Evolutionary conservation across 2,113 vertebrate genomes (phyloP), one percentile per base, ranked within the genome.

Genomic region (Lepus americanus): DNA sequence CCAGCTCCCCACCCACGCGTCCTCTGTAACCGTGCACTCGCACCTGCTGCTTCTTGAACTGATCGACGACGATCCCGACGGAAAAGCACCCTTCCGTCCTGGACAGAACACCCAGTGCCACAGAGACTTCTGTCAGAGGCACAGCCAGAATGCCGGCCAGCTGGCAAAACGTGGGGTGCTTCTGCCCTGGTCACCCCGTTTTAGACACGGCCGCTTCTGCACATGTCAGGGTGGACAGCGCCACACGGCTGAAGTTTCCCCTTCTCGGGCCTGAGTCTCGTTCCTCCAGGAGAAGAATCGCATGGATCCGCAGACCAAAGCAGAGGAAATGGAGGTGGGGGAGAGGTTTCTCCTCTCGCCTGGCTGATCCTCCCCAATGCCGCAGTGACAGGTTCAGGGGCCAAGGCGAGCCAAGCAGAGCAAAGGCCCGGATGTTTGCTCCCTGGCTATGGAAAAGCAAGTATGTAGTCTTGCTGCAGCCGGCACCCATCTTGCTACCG

Each of bases 261-360:
- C 3, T n/a, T 44, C 36, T 5, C 22, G 33, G 20, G 31, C 69
- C 69, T 36, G 64, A 59, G 55, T 64, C 59, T 3, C 77, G 67
- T 55, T 27, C 70, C 66, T 91, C 55, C 44, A 33, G 78, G 59
- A 93, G 79, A 85, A 93, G 79, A 85, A 83, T 25, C 63, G 12
- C 86, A 63, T 49, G 12, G 23, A 22, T 76, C 44, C 73, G 39
- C 44, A 73, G 49, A 84, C n/a, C 55, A 53, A 83, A 87, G 55
- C 6, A 17, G 51, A 95, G 39, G 66, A 29, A 53, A 53, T 1
- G 11, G 27, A 59, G 19, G 19, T 44, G 66, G 27, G 44, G 9
- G 10, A 49, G 69, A 59, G 14, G 10, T 29, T 59, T 76, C 63
- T 49, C 29, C n/a, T 14, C 25, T 72, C 67, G 69, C 73, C 39